A percentile compares a stretch with the other conserved stretches of the same genome.
phyloP scores from a whole-genome alignment of 1,140 invertebrate species.

The Antheraea mylitta region DNA sequence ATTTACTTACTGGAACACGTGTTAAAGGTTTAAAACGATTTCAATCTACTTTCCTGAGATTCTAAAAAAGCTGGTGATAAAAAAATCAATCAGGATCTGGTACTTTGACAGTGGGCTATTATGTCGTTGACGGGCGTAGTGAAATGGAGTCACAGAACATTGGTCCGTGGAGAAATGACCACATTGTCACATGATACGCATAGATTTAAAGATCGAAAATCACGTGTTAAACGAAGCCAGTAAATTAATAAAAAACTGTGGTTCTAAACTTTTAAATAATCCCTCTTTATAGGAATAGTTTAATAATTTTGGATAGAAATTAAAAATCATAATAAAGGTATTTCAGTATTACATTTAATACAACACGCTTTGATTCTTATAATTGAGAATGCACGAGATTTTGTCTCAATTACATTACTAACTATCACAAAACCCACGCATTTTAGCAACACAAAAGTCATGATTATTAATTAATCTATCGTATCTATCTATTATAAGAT shows the following conservation, averaged over 20 bases:
- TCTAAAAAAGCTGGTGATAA: slow-evolving; percentile 48
- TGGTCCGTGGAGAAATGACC: slow-evolving; percentile 53
- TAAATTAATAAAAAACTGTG: slow-evolving; percentile 29
- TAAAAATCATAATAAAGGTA: not conserved
- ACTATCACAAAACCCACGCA: no score
- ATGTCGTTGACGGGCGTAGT: slow-evolving; percentile 59
- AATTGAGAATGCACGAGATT: no score
- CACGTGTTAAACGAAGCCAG: slow-evolving; percentile 34
- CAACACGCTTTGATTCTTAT: no score
- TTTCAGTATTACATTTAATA: no score
- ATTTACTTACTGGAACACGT: slow-evolving; percentile 7
- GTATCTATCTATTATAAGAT: no score
- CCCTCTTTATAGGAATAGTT: no score
- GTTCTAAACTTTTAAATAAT: slow-evolving; percentile 33
- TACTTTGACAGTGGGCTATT: slow-evolving; percentile 64
- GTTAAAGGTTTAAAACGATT: slow-evolving; percentile 40
- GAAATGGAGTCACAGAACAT: slow-evolving; percentile 55
- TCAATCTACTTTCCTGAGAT: slow-evolving; percentile 48
- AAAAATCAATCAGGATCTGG: slow-evolving; percentile 70
- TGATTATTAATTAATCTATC: no score
- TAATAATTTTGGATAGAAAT: no score
- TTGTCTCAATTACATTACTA: no score
- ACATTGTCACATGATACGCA: slow-evolving; percentile 61
- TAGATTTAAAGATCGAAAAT: slow-evolving; percentile 36
- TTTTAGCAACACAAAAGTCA: no score